Evolutionary conservation across 2,797 vertebrate species (phyloP), one percentile per base, ranked within the genome.

Genomic region (Poeciliopsis paucimaculata): DNA sequence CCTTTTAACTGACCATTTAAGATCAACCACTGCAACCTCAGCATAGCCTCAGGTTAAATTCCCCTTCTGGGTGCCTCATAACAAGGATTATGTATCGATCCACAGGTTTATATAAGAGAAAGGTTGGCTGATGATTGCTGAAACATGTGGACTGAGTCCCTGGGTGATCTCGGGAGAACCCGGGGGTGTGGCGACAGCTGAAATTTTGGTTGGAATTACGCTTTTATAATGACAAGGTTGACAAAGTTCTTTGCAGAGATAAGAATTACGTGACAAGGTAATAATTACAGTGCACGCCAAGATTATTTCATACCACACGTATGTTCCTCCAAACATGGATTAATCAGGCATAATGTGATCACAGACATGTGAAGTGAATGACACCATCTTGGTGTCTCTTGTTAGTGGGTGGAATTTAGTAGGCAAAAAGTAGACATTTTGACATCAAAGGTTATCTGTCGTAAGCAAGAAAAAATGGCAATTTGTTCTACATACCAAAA

Each of bases 121-220:
- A 3, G 23, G 51, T 1, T 13, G 49, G 91, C 89, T 84, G 85
- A 92, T 88, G 77, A 92, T 93, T 93, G 75, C 55, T 79, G 8
- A 43, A 78, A 70, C 31, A 26, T 26, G 62, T 8, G 5, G 51
- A 26, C 34, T 28, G 26, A 73, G 78, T 72, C 53, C 68, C 26
- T 2, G 6, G 1, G 28, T 10, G 51, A 49, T 51, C 43, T 23
- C 12, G 13, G 45, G 26, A 64, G 49, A 72, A 11, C 8, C 2
- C 1, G 20, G 57, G 68, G 41, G 49, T 46, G 57, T 75, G 82
- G 31, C 1, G 55, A 79, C 12, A 46, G 72, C 73, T 41, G 13
- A 75, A 85, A 80, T 66, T 86, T 82, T 84, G 77, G 82, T 79
- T 82, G 73, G 73, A 83, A 47, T 62, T 45, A 41, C 55, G 28